Percentiles rank a stretch among this genome's conserved stretches.
phyloP scores from a whole-genome alignment of 2,888 invertebrate species.

The Bimastos eiseni region DNA sequence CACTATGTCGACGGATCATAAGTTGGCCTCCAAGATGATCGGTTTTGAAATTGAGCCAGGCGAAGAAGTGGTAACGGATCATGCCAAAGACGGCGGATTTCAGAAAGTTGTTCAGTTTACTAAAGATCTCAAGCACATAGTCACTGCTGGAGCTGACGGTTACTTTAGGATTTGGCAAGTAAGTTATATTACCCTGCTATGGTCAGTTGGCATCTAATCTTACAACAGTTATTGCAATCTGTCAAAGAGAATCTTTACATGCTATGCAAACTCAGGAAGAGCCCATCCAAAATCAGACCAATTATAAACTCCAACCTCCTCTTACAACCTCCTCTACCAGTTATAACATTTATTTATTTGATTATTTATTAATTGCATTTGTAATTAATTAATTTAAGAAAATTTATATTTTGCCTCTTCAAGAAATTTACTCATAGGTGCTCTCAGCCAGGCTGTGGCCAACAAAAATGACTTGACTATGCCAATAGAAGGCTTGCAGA shows the following conservation, averaged over 20 bases:
- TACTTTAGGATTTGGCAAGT: constrained; percentile 80
- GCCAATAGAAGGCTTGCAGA: too few relatives aligned
- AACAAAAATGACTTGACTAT: too few relatives aligned
- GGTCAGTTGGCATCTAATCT: too few relatives aligned
- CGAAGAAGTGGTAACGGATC: constrained; percentile 60
- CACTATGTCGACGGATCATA: constrained; percentile 36
- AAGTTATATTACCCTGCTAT: constrained; percentile 1
- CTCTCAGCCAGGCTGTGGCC: too few relatives aligned
- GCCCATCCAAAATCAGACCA: constrained; percentile 86
- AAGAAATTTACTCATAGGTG: too few relatives aligned
- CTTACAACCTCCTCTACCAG: constrained; percentile 84
- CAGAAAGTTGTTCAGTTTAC: constrained; percentile 84
- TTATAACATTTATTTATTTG: too few relatives aligned
- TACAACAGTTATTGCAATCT: constrained; percentile 67
- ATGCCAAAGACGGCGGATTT: constrained; percentile 73
- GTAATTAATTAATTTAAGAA: too few relatives aligned
- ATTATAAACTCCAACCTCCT: too few relatives aligned
- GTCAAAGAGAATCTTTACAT: constrained; percentile 82
- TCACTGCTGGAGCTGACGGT: constrained; percentile 89
- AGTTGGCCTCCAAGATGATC: constrained; percentile 50
- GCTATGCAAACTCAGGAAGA: constrained; percentile 81
- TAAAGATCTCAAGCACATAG: constrained; percentile 77
- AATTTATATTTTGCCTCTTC: too few relatives aligned
- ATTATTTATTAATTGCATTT: too few relatives aligned
- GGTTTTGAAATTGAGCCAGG: constrained; percentile 59